A percentile compares a stretch with the other conserved stretches of the same genome.
phyloP scores from a whole-genome alignment of 2,797 vertebrate genomes.

The Mormyrus hasselquistii region DNA sequence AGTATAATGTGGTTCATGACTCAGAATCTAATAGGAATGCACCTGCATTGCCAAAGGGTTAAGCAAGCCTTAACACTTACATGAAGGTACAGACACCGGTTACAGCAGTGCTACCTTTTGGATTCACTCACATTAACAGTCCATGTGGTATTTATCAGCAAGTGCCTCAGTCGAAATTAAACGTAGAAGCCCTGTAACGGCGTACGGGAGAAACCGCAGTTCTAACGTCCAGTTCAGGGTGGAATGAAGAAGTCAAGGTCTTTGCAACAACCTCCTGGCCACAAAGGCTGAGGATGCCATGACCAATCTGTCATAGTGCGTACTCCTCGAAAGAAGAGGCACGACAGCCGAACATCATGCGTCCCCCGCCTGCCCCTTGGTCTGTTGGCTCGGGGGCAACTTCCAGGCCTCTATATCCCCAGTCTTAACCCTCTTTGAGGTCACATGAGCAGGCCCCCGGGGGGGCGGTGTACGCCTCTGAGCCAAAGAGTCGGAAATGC shows the following conservation, averaged over 20 bases:
- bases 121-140: slow-evolving; percentile 7
- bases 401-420: background rate
- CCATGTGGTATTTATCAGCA: slow-evolving; percentile 20
- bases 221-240: background rate
- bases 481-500: background rate
- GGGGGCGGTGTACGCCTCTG: background rate
- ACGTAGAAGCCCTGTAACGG: background rate
- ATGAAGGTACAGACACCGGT: background rate
- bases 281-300: background rate
- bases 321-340: background rate
- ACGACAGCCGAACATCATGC: background rate
- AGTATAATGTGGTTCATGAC: slow-evolving; percentile 22
- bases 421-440: background rate
- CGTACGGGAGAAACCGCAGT: background rate
- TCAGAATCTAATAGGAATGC: slow-evolving; percentile 19
- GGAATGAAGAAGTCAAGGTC: slow-evolving; percentile 8
- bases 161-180: background rate
- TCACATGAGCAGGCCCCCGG: background rate
- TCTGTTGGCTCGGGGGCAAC: background rate
- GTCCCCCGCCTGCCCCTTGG: background rate
- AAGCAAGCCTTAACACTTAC: background rate
- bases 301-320: background rate
- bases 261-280: background rate
- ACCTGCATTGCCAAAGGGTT: slow-evolving; percentile 17
- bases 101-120: background rate